phyloP scores from a whole-genome alignment of 2,113 vertebrate species.

The Oryzias javanicus region DNA sequence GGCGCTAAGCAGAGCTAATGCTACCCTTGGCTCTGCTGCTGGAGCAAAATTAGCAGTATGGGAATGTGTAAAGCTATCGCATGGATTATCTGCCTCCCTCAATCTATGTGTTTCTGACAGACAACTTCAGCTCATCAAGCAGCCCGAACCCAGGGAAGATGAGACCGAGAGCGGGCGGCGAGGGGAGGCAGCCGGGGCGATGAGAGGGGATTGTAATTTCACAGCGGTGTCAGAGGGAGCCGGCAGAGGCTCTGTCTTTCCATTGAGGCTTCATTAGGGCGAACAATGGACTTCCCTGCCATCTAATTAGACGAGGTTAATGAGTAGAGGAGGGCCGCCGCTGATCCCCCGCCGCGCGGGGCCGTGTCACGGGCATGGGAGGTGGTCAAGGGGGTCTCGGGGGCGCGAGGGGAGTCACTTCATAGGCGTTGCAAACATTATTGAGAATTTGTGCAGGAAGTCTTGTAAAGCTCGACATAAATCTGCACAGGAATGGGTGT shows the following conservation, averaged over 20 bases:
- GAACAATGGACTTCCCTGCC: slow-evolving; percentile 86
- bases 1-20: slow-evolving; percentile 94
- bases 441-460: slow-evolving; percentile 12
- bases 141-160: slow-evolving; percentile 22
- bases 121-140: slow-evolving; percentile 28
- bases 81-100: slow-evolving; percentile 39
- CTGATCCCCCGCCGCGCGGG: slow-evolving; percentile 53
- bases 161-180: slow-evolving; percentile 11
- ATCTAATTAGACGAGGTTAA: slow-evolving; percentile 98
- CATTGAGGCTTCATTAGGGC: slow-evolving; percentile 93
- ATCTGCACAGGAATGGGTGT: background rate
- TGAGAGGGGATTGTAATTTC: slow-evolving; percentile 80
- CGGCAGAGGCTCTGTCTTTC: slow-evolving; percentile 83
- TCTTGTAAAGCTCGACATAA: background rate
- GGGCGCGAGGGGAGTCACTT: slow-evolving; percentile 22
- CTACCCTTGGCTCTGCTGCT: slow-evolving; percentile 84
- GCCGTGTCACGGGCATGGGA: slow-evolving; percentile 40
- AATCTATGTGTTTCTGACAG: slow-evolving; percentile 28
- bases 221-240: slow-evolving; percentile 79
- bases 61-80: slow-evolving; percentile 74
- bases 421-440: slow-evolving; percentile 1
- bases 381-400: slow-evolving; percentile 45
- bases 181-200: background rate
- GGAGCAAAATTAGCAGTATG: slow-evolving; percentile 72
- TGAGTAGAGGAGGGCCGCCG: slow-evolving; percentile 85